Evolutionary conservation across 1,140 invertebrate genomes (phyloP).

Genomic region (Venturia canescens): DNA sequence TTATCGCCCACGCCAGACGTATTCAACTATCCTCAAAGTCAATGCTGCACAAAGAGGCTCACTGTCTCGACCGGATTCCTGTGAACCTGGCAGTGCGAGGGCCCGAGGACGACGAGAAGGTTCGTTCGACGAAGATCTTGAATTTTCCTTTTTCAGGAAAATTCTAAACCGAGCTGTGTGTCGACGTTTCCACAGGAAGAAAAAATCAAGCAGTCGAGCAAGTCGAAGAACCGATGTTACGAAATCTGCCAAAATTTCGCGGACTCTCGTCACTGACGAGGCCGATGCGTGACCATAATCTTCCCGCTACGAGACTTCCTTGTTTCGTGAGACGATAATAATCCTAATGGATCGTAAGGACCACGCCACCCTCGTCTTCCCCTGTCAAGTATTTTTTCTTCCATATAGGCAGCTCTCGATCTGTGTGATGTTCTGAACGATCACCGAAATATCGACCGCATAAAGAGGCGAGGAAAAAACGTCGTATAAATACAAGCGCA

Average conservation of each 20-base stretch:
- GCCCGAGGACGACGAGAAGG: too few species aligned
- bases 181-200: too few species aligned
- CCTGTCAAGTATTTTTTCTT: constrained; percentile 48
- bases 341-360: constrained; percentile 27
- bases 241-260: constrained; percentile 62
- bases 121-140: too few species aligned
- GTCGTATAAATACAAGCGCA: neutral
- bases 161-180: too few species aligned
- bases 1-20: constrained; percentile 48
- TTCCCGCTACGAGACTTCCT: constrained; percentile 64
- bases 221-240: constrained; percentile 51
- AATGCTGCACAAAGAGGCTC: constrained; percentile 15
- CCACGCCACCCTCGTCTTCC: constrained; percentile 64
- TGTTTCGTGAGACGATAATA: constrained; percentile 32
- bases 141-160: too few species aligned
- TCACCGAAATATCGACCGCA: neutral
- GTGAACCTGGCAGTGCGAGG: neutral
- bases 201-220: neutral
- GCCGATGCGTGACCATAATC: constrained; percentile 64
- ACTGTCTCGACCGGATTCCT: neutral
- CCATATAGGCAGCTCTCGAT: neutral
- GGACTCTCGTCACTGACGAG: constrained; percentile 20
- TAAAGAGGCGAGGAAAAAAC: neutral
- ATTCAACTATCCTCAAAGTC: constrained; percentile 42
- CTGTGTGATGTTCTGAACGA: constrained; percentile 15